These are phyloP conservation scores for Agrotis exclamationis DNA, from an alignment of 2,888 invertebrate genomes.

Conservation along the genomic window DNA sequence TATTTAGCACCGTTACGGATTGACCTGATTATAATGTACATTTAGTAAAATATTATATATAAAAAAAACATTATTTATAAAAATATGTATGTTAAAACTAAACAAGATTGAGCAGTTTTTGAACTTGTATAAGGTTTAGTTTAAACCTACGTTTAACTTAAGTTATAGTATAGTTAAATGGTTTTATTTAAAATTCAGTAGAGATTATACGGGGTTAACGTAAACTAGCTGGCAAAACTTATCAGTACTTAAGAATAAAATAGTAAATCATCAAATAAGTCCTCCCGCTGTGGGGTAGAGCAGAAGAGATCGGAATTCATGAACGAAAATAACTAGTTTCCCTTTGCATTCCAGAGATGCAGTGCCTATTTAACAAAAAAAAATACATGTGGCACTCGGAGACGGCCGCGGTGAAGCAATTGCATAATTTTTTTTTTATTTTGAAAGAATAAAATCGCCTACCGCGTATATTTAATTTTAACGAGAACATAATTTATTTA, in stretches of 20 bases:
- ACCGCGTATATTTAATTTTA: too few species aligned
- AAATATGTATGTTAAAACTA: conserved; percentile 67
- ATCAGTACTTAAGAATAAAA: background rate
- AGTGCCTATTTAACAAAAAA: too few species aligned
- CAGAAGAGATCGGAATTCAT: too few species aligned
- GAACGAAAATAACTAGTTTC: too few species aligned
- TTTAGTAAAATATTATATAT: conserved; percentile 41
- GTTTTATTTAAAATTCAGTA: conserved; percentile 22
- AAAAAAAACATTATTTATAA: conserved; percentile 52
- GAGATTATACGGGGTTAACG: conserved; percentile 7
- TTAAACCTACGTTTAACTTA: conserved; percentile 7
- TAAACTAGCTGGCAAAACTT: background rate
- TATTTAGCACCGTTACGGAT: conserved; percentile 69
- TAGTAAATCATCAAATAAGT: too few species aligned
- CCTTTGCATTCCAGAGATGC: too few species aligned
- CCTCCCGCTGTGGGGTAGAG: too few species aligned
- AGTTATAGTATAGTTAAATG: conserved; percentile 9
- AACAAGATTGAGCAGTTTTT: conserved; percentile 79
- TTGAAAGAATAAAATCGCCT: too few species aligned
- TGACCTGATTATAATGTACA: conserved; percentile 62
- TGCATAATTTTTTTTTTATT: too few species aligned
- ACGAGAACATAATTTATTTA: too few species aligned
- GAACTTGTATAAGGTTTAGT: conserved; percentile 50
- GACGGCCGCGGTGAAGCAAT: too few species aligned
- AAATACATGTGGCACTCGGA: too few species aligned